Evolutionary conservation across 1,140 invertebrate species (phyloP).

Genomic region (Ooceraea biroi): DNA sequence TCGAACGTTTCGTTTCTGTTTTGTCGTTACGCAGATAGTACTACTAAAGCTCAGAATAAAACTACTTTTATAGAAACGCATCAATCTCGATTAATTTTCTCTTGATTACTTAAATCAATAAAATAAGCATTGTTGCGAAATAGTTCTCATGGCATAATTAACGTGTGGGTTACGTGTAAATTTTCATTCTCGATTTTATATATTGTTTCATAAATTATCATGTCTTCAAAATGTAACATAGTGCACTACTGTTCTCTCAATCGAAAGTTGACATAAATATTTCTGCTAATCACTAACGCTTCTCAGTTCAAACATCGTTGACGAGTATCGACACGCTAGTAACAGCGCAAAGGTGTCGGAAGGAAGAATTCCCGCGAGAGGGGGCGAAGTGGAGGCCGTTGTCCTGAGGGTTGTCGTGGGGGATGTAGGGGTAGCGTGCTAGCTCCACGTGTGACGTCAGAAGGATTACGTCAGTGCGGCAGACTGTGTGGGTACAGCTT

Average conservation of each 20-base stretch:
- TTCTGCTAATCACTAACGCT: conserved; percentile 1
- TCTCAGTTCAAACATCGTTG: conserved; percentile 12
- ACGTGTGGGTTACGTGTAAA: neutral
- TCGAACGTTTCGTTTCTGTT: conserved; percentile 24
- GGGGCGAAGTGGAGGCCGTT: conserved; percentile 60
- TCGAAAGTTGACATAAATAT: neutral
- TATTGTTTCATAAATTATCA: neutral
- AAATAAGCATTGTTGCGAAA: neutral
- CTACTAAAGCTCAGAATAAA: conserved; percentile 21
- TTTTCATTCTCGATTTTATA: neutral
- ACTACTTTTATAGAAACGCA: conserved; percentile 43
- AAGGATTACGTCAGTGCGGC: conserved; percentile 78
- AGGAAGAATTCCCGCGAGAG: neutral
- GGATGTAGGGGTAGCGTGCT: conserved; percentile 59
- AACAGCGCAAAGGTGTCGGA: neutral
- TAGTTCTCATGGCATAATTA: neutral
- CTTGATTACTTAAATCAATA: conserved; percentile 1
- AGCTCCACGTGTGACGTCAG: conserved; percentile 78
- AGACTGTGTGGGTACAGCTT: conserved; percentile 68
- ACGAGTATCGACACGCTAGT: conserved; percentile 19
- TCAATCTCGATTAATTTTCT: conserved; percentile 28
- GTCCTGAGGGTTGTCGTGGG: conserved; percentile 61
- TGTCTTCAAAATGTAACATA: conserved; percentile 12
- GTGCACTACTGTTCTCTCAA: neutral
- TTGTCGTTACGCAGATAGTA: neutral